Evolutionary conservation across 2,113 vertebrate species (phyloP), one percentile per base, ranked within the genome.

Genomic region (Myotis yumanensis): DNA sequence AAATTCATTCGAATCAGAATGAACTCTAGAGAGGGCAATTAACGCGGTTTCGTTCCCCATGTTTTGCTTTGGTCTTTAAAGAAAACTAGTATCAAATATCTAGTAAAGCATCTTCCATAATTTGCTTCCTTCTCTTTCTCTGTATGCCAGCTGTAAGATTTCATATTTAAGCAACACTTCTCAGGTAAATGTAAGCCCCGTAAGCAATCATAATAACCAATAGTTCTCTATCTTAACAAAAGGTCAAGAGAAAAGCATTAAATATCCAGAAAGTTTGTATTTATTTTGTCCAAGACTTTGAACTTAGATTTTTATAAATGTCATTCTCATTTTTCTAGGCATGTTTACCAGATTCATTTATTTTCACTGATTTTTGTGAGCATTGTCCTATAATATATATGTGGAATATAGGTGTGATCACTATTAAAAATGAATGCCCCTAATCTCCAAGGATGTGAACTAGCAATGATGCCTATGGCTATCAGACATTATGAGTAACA

Each of bases 1-100:
- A 87, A 72, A 89, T 79, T 89, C 1, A 43, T 72, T 72, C 89
- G 54, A 35, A 91, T n/a, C 46, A 68, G 69, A 90, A 92, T 62
- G 7, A 10, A 54, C 46, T 95, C 23, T 71, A 30, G 37, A 76
- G 18, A 89, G 73, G 77, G 59, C 16, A 68, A 64, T 35, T 89
- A 68, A 66, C 75, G 91, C 94, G 85, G 90, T 96, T 94, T 96
- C 40, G 81, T 79, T 96, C 87, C 22, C 77, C 52, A 28, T 84
- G 75, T 37, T 94, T 95, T 64, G 6, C 94, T 86, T 83, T 51
- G 28, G 12, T 30, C 28, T 46, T 46, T 75, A 46, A 1, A 84
- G n/a, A 1, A 85, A 32, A 35, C 75, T 81, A 76, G 80, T 59
- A 66, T 86, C 89, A 97, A 64, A 87, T 0, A 83, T 17, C 23